These are phyloP conservation scores for Cyclophora albipunctata DNA, from an alignment of 2,888 invertebrate species.

Conservation along the genomic window DNA sequence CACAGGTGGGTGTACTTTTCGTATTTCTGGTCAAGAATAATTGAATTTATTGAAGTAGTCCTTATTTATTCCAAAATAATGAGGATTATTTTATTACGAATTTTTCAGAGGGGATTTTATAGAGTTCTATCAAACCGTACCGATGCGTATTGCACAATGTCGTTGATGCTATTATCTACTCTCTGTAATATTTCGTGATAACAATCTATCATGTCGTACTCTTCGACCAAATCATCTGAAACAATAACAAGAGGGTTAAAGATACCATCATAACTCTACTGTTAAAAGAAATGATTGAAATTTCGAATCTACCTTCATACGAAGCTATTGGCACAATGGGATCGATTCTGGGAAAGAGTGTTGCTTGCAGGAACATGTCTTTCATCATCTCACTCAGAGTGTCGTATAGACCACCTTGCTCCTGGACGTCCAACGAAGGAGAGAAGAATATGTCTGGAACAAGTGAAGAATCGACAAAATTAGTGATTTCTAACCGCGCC, in stretches of 20 bases:
- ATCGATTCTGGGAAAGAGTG: conserved; percentile 81
- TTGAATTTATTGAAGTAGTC: too few relatives aligned
- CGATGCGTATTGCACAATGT: conserved; percentile 49
- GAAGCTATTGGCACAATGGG: conserved; percentile 53
- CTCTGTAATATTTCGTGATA: conserved; percentile 72
- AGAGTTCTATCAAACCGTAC: conserved; percentile 29
- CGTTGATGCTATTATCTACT: conserved; percentile 58
- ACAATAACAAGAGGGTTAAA: neutral
- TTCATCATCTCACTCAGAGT: conserved; percentile 82
- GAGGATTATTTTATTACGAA: too few relatives aligned
- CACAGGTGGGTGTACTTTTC: conserved; percentile 86
- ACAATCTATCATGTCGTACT: conserved; percentile 75
- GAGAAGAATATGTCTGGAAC: conserved; percentile 78
- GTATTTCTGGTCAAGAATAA: conserved; percentile 53
- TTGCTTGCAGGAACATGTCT: conserved; percentile 85
- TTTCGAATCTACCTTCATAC: conserved; percentile 48
- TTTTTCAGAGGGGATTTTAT: too few relatives aligned
- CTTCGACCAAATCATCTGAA: conserved; percentile 75
- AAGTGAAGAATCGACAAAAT: neutral
- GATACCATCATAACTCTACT: too few relatives aligned
- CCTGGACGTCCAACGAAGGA: conserved; percentile 82
- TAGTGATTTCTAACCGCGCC: neutral
- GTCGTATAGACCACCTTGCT: conserved; percentile 79
- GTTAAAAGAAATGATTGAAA: too few relatives aligned
- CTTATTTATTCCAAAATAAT: too few relatives aligned